Percentiles rank a stretch among this genome's conserved stretches.
These are phyloP conservation scores for Maniola jurtina DNA, from an alignment of 1,140 invertebrate genomes.

Conservation along the genomic window DNA sequence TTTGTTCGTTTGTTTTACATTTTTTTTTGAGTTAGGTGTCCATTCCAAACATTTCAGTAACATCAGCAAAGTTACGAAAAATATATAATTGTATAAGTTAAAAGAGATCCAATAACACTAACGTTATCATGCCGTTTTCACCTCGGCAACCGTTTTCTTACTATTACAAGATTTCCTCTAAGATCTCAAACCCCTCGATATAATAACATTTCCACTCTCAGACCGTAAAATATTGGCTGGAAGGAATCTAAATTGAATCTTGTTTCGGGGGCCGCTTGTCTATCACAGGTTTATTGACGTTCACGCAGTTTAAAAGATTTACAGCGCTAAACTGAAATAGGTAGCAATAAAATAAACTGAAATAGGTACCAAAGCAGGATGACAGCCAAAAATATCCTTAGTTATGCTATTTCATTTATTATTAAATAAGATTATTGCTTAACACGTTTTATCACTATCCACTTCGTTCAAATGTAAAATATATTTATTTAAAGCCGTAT, in stretches of 20 bases:
- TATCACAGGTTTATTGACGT: constrained; percentile 39
- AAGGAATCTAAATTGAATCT: constrained; percentile 33
- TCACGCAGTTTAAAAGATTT: constrained; percentile 43
- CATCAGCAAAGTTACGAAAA: not conserved
- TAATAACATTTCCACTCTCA: constrained; percentile 1
- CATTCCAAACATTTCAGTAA: no score
- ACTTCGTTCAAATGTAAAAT: no score
- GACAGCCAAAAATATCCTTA: not conserved
- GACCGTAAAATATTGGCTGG: constrained; percentile 5
- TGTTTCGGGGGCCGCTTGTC: constrained; percentile 28
- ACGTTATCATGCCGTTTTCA: not conserved
- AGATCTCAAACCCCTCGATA: not conserved
- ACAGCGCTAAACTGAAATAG: constrained; percentile 30
- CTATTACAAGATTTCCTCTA: not conserved
- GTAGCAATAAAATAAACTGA: constrained; percentile 23
- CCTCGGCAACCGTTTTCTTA: not conserved
- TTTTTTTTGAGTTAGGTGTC: no score
- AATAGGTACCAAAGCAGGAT: not conserved
- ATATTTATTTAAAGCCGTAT: no score
- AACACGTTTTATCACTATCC: no score
- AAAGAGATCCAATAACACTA: not conserved
- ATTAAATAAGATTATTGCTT: no score
- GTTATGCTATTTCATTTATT: no score
- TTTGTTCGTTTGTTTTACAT: no score
- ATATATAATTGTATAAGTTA: not conserved